Conservation (phyloP, 2,888 invertebrate species). For the Cactoblastis cactorum region DNA sequence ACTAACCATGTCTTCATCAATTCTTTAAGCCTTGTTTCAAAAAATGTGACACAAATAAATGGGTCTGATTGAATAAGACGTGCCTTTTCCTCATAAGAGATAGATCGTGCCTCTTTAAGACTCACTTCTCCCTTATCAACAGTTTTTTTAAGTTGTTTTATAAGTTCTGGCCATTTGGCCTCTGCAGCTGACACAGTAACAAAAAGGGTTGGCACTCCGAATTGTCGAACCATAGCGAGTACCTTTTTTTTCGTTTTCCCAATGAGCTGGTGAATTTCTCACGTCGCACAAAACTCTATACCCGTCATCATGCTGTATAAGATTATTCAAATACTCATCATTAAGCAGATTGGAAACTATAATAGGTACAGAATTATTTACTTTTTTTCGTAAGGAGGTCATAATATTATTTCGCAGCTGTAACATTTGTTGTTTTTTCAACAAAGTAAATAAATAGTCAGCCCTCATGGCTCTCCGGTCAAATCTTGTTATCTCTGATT, state of each 20-base stretch:
- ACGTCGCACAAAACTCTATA: conserved; percentile 15
- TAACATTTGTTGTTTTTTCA: conserved; percentile 17
- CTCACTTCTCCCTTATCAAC: conserved; percentile 12
- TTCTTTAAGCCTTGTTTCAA: conserved; percentile 14
- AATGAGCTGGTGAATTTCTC: conserved; percentile 23
- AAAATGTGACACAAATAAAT: not conserved
- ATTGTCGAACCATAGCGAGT: conserved; percentile 15
- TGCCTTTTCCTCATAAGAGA: not conserved
- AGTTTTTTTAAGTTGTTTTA: conserved; percentile 17
- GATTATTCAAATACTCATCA: conserved; percentile 19
- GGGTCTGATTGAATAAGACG: not conserved
- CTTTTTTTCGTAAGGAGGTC: not conserved
- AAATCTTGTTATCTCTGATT: not conserved
- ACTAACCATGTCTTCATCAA: conserved; percentile 17
- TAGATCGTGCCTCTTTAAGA: not conserved
- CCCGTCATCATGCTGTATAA: conserved; percentile 8
- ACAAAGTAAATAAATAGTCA: conserved; percentile 12
- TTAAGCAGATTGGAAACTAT: conserved; percentile 20
- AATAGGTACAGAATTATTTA: conserved; percentile 15
- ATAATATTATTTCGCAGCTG: not conserved
- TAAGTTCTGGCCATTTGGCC: conserved; percentile 13
- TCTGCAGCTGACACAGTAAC: not conserved
- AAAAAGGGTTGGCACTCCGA: conserved; percentile 13
- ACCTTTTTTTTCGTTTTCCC: conserved; percentile 25
- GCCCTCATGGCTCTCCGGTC: not conserved